These are phyloP conservation scores for Microtus oregoni DNA, from an alignment of 2,113 vertebrate genomes.

Conservation along the genomic window DNA sequence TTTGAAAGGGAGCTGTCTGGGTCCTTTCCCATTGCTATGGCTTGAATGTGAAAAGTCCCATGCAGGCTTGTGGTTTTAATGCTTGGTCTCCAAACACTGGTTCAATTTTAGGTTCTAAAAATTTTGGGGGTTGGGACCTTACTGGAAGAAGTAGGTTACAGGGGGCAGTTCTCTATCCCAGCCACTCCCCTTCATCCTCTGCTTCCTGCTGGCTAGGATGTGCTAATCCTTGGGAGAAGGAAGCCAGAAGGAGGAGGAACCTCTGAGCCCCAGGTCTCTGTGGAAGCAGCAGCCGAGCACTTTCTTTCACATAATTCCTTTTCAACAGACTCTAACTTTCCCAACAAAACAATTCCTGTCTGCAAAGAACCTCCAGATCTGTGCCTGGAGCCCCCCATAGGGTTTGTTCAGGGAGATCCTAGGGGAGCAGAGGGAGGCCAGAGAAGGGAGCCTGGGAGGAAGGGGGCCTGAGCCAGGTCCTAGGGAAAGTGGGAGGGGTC, in stretches of 20 bases:
- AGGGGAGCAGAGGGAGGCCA: background rate
- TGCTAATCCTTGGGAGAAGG: background rate
- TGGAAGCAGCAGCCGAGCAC: rapidly evolving
- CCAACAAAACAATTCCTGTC: background rate
- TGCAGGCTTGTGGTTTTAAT: background rate
- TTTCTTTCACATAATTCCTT: background rate
- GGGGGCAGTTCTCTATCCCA: background rate
- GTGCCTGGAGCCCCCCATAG: background rate
- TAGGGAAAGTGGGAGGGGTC: background rate
- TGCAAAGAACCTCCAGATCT: background rate
- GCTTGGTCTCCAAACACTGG: background rate
- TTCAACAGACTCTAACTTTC: background rate
- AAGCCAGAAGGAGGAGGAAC: background rate
- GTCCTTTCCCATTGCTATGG: background rate
- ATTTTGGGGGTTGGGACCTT: background rate
- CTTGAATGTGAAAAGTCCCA: background rate
- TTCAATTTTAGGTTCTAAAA: background rate
- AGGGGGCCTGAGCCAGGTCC: background rate
- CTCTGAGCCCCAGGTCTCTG: background rate
- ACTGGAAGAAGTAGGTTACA: background rate
- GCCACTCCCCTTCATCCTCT: background rate
- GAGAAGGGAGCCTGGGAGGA: background rate
- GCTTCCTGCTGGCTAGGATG: background rate
- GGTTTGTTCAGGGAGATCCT: background rate
- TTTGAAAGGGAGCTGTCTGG: background rate